phyloP scores from a whole-genome alignment of 1,140 invertebrate genomes.

The Drosophila melanogaster region Release_6_plus_ISO1_MT NT_033777.3:7024501-7025000 shows the following conservation, averaged over 20 bases:
- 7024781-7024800: not conserved
- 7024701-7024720: too few species aligned
- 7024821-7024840: not conserved
- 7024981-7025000: slow-evolving; percentile 51
- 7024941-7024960: slow-evolving; percentile 19
- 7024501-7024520: slow-evolving; percentile 77
- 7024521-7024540: slow-evolving; percentile 80
- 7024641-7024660: slow-evolving; percentile 6
- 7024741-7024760: too few species aligned
- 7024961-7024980: slow-evolving; percentile 52
- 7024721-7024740: too few species aligned
- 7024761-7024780: too few species aligned
- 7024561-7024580: slow-evolving; percentile 82
- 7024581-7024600: slow-evolving; percentile 74
- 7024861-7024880: slow-evolving; percentile 65
- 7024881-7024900: slow-evolving; percentile 77
- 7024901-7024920: slow-evolving; percentile 73
- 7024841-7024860: slow-evolving; percentile 69
- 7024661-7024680: not conserved
- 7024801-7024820: too few species aligned
- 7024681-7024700: too few species aligned
- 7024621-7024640: not conserved
- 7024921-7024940: slow-evolving; percentile 28
- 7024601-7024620: slow-evolving; percentile 15
- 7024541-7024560: slow-evolving; percentile 80